Evolutionary conservation across 2,797 vertebrate species (phyloP), one percentile per base, ranked within the genome.

Genomic region (Cynodonichthys magdalenae): DNA sequence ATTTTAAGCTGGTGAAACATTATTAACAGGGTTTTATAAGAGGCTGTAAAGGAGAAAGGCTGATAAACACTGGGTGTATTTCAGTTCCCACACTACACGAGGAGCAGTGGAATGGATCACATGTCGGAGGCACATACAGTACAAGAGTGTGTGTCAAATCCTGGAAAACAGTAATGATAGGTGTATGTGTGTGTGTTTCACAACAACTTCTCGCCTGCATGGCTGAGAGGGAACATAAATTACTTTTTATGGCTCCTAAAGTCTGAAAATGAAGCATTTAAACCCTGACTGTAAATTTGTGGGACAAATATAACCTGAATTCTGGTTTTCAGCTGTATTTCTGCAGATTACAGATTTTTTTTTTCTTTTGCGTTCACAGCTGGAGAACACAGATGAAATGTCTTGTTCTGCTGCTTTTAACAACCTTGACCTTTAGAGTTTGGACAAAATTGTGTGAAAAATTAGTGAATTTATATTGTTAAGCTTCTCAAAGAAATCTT

Each of bases 51-150:
- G 48, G 62, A 73, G 9, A 10, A 34, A 65, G 48, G 62, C 71
- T 74, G 27, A 49, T 54, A 54, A 68, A 82, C 50, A 52, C 58
- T 54, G 51, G 41, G 36, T 28, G 39, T 17, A 14, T 54, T 56
- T 63, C 42, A 20, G 48, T 75, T 82, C 71, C 59, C 69, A 69
- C 15, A n/a, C 60, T 69, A 28, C 9, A 29, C 36, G 44, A 41
- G 54, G 24, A 64, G 28, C 4, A 29, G 24, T 34, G 41, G 46
- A 41, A n/a, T 8, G 29, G 75, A 76, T 85, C 70, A 19, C 59
- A 65, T 79, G 53, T 75, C 77, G 53, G 63, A 44, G 50, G 60
- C 65, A 50, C 42, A 51, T 29, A 15, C 12, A 64, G 29, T 20
- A 53, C 18, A 69, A 57, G 20, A 20, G 27, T 57, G 58, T 53